A percentile compares a stretch with the other conserved stretches of the same genome.
Conservation (phyloP, 1,140 invertebrate genomes). For the Philopotamus ludificatus region DNA sequence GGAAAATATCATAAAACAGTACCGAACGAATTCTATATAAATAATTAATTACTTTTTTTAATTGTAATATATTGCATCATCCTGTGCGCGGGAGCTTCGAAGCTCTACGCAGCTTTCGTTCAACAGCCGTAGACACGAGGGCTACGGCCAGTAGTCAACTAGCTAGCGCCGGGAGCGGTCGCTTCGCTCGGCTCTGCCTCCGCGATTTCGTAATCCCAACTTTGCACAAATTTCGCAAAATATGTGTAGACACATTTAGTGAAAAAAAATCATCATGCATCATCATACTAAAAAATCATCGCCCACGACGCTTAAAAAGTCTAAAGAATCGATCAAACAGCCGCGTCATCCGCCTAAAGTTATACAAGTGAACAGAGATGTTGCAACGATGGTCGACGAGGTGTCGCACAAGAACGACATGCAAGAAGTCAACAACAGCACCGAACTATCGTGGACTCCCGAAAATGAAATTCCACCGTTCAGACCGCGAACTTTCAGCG, state of each 20-base stretch:
- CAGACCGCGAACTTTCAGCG: slow-evolving; percentile 53
- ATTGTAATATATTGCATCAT: too few species aligned
- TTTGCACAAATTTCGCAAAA: slow-evolving; percentile 2
- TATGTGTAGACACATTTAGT: background rate
- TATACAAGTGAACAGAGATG: slow-evolving; percentile 54
- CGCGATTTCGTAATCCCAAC: background rate
- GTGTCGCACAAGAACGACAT: slow-evolving; percentile 27
- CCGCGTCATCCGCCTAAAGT: slow-evolving; percentile 51
- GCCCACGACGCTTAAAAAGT: slow-evolving; percentile 29
- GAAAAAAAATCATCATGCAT: slow-evolving; percentile 19
- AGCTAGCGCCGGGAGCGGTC: slow-evolving; percentile 11
- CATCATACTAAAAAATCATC: slow-evolving; percentile 33
- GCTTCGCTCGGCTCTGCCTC: background rate
- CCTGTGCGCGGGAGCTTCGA: background rate
- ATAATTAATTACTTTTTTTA: slow-evolving; percentile 23
- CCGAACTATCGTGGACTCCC: slow-evolving; percentile 42
- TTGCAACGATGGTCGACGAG: slow-evolving; percentile 53
- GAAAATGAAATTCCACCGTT: slow-evolving; percentile 43
- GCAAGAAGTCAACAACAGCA: slow-evolving; percentile 31
- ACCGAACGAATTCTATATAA: slow-evolving; percentile 8
- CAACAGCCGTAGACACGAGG: slow-evolving; percentile 14
- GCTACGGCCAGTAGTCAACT: slow-evolving; percentile 32
- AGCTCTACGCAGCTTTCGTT: slow-evolving; percentile 13
- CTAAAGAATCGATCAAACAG: slow-evolving; percentile 44
- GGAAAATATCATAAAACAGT: background rate